Percentiles rank a stretch among this genome's conserved stretches.
phyloP scores from a whole-genome alignment of 2,888 invertebrate species.

The Agriopis aurantiaria region DNA sequence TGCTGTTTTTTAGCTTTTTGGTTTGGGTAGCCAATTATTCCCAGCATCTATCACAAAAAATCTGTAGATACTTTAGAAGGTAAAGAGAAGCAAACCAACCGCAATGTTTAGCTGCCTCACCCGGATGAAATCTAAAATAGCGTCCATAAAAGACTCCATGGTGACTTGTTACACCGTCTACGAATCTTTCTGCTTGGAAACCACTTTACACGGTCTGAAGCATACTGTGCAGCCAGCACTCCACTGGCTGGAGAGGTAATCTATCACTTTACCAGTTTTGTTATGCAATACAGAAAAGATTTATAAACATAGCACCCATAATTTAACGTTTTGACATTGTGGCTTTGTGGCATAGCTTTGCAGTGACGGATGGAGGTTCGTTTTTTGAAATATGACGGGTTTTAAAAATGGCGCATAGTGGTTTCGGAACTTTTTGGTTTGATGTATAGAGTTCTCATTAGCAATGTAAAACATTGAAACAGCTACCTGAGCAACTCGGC shows the following conservation, averaged over 20 bases:
- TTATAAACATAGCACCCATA: slow-evolving; percentile 14
- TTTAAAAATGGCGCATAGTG: slow-evolving; percentile 12
- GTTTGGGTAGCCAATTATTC: neutral
- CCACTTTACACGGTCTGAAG: slow-evolving; percentile 77
- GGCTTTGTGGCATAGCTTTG: neutral
- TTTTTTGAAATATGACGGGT: slow-evolving; percentile 46
- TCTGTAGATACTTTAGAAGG: slow-evolving; percentile 6
- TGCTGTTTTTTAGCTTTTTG: slow-evolving; percentile 5
- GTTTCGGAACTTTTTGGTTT: slow-evolving; percentile 3
- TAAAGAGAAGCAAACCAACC: slow-evolving; percentile 54
- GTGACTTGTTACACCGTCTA: slow-evolving; percentile 58
- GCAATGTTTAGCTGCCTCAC: slow-evolving; percentile 70
- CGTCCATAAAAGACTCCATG: slow-evolving; percentile 59
- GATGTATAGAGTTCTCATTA: neutral
- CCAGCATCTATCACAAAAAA: slow-evolving; percentile 17
- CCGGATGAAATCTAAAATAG: slow-evolving; percentile 64
- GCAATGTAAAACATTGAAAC: too few species aligned
- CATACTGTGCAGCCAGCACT: slow-evolving; percentile 76
- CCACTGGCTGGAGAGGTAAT: slow-evolving; percentile 76
- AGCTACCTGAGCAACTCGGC: too few species aligned
- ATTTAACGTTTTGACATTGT: slow-evolving; percentile 9
- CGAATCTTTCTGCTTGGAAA: slow-evolving; percentile 74
- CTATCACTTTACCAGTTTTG: slow-evolving; percentile 9
- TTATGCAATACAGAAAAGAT: neutral
- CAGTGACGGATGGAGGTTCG: slow-evolving; percentile 40